phyloP scores from a whole-genome alignment of 30 jellyfish, hydroid and myxozoan species.

The Catostylus mosaicus region DNA sequence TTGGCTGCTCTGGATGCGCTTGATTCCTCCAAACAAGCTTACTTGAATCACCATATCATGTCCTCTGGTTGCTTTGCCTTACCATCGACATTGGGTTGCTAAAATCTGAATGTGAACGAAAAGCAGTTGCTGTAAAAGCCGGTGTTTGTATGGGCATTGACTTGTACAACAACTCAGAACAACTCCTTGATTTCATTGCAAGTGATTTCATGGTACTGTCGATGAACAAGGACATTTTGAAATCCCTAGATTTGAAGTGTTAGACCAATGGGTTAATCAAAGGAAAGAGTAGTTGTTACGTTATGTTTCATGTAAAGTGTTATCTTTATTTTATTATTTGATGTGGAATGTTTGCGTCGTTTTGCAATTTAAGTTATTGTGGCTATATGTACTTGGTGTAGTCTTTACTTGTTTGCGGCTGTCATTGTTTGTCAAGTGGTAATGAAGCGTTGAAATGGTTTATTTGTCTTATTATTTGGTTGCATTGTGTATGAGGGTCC shows the following conservation, averaged over 20 bases:
- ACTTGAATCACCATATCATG: slow-evolving; percentile 13
- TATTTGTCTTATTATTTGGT: no score
- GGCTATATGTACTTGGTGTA: no score
- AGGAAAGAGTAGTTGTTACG: slow-evolving; percentile 53
- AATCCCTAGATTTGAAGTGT: slow-evolving; percentile 33
- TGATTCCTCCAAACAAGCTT: slow-evolving; percentile 24
- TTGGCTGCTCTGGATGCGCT: slow-evolving; percentile 51
- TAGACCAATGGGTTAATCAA: slow-evolving; percentile 30
- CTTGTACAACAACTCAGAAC: slow-evolving; percentile 28
- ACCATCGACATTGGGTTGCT: slow-evolving; percentile 25
- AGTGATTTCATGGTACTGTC: slow-evolving; percentile 46
- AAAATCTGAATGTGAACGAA: slow-evolving; percentile 47
- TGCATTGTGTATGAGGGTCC: no score
- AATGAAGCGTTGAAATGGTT: no score
- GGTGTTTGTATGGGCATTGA: slow-evolving; percentile 18
- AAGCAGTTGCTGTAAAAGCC: slow-evolving; percentile 11
- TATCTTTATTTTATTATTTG: no score
- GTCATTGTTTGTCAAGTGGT: no score
- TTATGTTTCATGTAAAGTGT: no score
- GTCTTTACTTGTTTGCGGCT: no score
- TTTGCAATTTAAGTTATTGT: no score
- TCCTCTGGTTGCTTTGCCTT: no score
- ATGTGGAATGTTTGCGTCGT: no score
- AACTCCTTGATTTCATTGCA: neutral
- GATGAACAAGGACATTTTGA: slow-evolving; percentile 37